Base-by-base conservation (phyloP, 2,888 invertebrate species). In the Drosophila vallismaia region DNA sequence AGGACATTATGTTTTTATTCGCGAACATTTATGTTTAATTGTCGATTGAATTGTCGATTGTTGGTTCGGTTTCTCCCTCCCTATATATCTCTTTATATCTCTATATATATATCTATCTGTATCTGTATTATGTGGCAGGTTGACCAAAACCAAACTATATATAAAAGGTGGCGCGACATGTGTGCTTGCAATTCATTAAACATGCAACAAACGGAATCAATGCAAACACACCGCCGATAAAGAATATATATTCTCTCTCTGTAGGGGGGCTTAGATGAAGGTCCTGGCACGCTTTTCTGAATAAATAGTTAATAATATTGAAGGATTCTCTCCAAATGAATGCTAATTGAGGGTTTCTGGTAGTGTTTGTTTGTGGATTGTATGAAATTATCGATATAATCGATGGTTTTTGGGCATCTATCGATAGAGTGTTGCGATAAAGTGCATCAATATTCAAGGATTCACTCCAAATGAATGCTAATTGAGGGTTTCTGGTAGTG, bases 131-230 rank as follows among this genome's bases (percentile, higher is more conserved):
- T 49, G 38, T 28, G 19, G 19, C 19, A 19, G 19, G 19, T 19
- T 19, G 19, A 19, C 19, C 19, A 19, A 2, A n/a, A n/a, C n/a
- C n/a, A n/a, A n/a, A n/a, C n/a, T n/a, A n/a, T n/a, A n/a, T n/a
- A n/a, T n/a, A 26, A 12, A 4, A 24, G 46, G 29, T 26, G 55
- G 50, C 40, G 50, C 29, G 28, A 6, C 36, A 49, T 54, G 50
- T 63, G 54, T 69, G 74, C 77, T 86, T 86, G 68, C 70, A 77
- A 83, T 86, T 86, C 77, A 80, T 80, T 83, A 75, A 77, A 76
- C 69, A 69, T 64, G 56, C 59, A 76, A 64, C 74, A 19, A 19
- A 19, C 19, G 19, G 19, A 19, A 19, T 19, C 19, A 19, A 19
- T 19, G 19, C 19, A 19, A 19, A 19, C 19, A 19, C 19, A 19